These are phyloP conservation scores for Gila robusta DNA, from an alignment of 2,797 vertebrate species.

Conservation along the genomic window DNA sequence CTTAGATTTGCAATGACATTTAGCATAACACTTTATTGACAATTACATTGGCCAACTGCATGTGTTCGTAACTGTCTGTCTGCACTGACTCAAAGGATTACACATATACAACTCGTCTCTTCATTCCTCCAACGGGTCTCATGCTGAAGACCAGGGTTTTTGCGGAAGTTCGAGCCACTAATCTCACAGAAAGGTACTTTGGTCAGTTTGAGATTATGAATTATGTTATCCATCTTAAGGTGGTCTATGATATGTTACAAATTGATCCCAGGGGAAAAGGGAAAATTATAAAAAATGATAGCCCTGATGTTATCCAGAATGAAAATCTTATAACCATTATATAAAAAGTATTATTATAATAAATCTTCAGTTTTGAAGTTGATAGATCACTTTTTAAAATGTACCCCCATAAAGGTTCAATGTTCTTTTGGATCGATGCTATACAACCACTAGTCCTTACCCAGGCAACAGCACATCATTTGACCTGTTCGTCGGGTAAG, in stretches of 20 bases:
- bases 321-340: not conserved
- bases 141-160: conserved; percentile 77
- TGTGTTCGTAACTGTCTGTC: not conserved
- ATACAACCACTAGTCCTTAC: conserved; percentile 69
- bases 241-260: not conserved
- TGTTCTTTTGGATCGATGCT: conserved; percentile 78
- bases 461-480: conserved; percentile 62
- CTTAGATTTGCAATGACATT: not conserved
- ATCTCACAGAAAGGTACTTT: conserved; percentile 74
- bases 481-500: conserved; percentile 80
- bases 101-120: conserved; percentile 59
- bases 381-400: not conserved
- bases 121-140: conserved; percentile 69
- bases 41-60: not conserved
- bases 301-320: not conserved
- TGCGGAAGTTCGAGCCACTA: conserved; percentile 75
- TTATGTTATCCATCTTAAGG: not conserved
- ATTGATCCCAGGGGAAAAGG: not conserved
- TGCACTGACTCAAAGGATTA: conserved; percentile 65
- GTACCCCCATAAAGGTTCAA: conserved; percentile 69
- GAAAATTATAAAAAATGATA: not conserved
- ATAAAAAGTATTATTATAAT: not conserved
- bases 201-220: not conserved
- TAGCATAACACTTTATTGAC: not conserved
- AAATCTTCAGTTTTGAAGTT: not conserved